These are phyloP conservation scores for Ivindomyrus marchei DNA, from an alignment of 2,113 vertebrate genomes.

Conservation along the genomic window DNA sequence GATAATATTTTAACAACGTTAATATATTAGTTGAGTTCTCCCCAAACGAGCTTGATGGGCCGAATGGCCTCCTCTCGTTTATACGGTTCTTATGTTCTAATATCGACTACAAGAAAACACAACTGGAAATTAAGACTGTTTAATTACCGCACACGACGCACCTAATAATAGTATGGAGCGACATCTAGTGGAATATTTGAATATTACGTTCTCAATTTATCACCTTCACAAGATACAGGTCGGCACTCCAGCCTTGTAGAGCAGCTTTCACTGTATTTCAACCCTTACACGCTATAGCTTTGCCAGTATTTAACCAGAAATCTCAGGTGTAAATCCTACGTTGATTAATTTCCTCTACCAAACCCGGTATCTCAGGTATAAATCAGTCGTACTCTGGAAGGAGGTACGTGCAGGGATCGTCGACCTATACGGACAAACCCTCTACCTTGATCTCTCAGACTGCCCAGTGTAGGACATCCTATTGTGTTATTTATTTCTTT, in stretches of 20 bases:
- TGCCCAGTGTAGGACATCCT: not conserved
- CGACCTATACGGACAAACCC: not conserved
- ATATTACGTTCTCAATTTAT: not conserved
- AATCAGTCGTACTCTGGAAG: not conserved
- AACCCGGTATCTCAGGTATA: not conserved
- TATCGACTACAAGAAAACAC: not conserved
- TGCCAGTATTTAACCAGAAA: not conserved
- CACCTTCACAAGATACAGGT: not conserved
- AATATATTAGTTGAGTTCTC: no score
- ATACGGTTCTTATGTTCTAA: no score
- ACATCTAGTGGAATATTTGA: constrained; percentile 32
- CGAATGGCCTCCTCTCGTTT: no score
- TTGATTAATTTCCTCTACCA: not conserved
- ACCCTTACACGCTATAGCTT: not conserved
- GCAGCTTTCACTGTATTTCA: not conserved
- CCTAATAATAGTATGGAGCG: constrained; percentile 6
- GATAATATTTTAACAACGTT: no score
- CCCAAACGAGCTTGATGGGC: no score
- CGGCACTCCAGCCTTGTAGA: not conserved
- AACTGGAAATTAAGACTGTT: not conserved
- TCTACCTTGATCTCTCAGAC: not conserved
- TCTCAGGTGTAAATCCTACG: not conserved
- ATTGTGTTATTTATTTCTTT: not conserved
- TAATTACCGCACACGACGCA: not conserved
- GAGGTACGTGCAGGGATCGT: not conserved